Evolutionary conservation across 2,113 vertebrate species (phyloP).

Genomic region (Pituophis catenifer): DNA sequence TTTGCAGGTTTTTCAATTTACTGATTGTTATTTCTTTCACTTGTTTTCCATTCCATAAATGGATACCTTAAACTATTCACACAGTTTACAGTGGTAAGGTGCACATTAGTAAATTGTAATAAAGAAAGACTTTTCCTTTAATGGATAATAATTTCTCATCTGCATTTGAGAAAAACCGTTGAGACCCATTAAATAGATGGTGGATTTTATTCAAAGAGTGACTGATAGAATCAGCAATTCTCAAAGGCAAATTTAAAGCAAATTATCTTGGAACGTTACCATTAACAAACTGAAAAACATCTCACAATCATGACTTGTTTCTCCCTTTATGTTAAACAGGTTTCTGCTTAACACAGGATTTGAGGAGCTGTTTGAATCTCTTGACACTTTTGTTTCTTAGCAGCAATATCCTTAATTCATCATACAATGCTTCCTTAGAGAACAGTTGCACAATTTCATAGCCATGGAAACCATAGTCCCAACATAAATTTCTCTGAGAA

Average conservation of each 20-base stretch:
- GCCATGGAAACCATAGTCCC: neutral
- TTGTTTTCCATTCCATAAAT: slow-evolving; percentile 5
- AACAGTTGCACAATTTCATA: neutral
- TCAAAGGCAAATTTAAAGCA: neutral
- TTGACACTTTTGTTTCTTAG: neutral
- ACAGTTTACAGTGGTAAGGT: neutral
- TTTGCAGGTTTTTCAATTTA: neutral
- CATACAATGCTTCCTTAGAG: neutral
- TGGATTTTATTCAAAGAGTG: slow-evolving; percentile 15
- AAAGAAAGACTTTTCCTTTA: neutral
- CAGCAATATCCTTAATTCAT: neutral
- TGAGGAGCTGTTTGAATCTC: neutral
- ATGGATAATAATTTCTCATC: slow-evolving; percentile 24
- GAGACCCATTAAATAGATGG: slow-evolving; percentile 8
- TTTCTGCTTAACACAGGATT: neutral
- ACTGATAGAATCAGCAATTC: neutral
- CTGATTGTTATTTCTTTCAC: slow-evolving; percentile 1
- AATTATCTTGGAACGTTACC: neutral
- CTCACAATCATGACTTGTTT: neutral
- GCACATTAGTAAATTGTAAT: neutral
- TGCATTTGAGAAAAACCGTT: slow-evolving; percentile 4
- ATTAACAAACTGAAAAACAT: neutral
- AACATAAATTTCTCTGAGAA: neutral
- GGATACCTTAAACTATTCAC: neutral
- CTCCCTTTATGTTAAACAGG: neutral